Percentiles rank a stretch among this genome's conserved stretches.
These are phyloP conservation scores for Tachysurus fulvidraco DNA, from an alignment of 2,113 vertebrate genomes.

Conservation along the genomic window DNA sequence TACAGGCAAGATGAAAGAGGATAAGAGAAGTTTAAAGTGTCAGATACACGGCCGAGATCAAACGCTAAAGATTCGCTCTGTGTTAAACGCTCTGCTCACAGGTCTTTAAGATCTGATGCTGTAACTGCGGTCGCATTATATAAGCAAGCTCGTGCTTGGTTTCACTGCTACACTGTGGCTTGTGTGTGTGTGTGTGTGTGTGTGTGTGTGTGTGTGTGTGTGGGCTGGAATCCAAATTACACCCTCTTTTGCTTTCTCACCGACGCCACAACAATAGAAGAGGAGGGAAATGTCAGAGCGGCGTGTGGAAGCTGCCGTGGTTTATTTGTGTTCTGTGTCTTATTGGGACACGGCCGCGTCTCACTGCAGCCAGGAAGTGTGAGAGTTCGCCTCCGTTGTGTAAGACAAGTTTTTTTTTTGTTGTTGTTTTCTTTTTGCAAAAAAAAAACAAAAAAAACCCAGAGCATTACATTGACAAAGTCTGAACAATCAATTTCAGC, in stretches of 20 bases:
- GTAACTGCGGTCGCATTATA: neutral
- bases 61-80: neutral
- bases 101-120: neutral
- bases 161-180: neutral
- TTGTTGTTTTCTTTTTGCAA: neutral
- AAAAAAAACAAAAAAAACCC: neutral
- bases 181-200: neutral
- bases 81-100: neutral
- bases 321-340: conserved; percentile 41
- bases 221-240: conserved; percentile 35
- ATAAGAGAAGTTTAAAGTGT: neutral
- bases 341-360: conserved; percentile 18
- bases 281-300: conserved; percentile 40
- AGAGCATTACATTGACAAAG: neutral
- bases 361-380: conserved; percentile 20
- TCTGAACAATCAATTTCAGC: conserved; percentile 22
- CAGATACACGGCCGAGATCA: neutral
- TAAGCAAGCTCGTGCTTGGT: neutral
- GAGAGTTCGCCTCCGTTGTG: neutral
- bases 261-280: conserved; percentile 38
- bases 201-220: conserved; percentile 8
- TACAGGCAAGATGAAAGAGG: neutral
- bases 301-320: conserved; percentile 21
- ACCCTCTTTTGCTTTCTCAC: conserved; percentile 26
- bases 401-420: neutral